phyloP scores from a whole-genome alignment of 2,797 vertebrate species.

The Pseudotriccus pelzelni region DNA sequence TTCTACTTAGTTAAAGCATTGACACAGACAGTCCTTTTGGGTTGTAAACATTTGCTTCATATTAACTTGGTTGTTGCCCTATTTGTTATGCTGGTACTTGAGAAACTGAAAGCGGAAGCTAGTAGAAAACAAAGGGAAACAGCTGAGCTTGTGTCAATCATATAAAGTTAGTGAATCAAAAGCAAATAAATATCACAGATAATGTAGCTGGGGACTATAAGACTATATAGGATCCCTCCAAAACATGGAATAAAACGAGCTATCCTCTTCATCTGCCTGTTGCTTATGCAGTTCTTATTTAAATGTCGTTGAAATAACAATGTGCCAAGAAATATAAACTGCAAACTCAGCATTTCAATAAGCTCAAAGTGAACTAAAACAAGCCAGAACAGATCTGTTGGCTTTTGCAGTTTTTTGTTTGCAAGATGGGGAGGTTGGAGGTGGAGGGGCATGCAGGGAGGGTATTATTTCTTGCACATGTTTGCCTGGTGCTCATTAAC shows the following conservation, averaged over 20 bases:
- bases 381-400: constrained; percentile 47
- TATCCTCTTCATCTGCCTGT: background rate
- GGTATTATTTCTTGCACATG: constrained; percentile 16
- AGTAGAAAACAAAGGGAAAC: background rate
- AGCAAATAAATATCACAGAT: background rate
- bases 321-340: constrained; percentile 48
- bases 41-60: constrained; percentile 23
- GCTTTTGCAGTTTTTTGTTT: constrained; percentile 20
- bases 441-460: background rate
- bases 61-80: background rate
- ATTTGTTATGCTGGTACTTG: background rate
- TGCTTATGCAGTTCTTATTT: constrained; percentile 21
- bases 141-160: background rate
- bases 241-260: background rate
- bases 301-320: background rate
- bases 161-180: background rate
- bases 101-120: background rate
- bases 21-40: background rate
- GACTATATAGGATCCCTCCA: background rate
- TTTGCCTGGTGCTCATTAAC: constrained; percentile 42
- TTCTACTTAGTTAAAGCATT: background rate
- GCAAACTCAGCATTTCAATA: constrained; percentile 54
- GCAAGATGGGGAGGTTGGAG: background rate
- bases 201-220: background rate
- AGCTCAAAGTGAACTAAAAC: constrained; percentile 49